Conservation (phyloP, 2,888 invertebrate genomes). For the Steinernema carpocapsae region DNA sequence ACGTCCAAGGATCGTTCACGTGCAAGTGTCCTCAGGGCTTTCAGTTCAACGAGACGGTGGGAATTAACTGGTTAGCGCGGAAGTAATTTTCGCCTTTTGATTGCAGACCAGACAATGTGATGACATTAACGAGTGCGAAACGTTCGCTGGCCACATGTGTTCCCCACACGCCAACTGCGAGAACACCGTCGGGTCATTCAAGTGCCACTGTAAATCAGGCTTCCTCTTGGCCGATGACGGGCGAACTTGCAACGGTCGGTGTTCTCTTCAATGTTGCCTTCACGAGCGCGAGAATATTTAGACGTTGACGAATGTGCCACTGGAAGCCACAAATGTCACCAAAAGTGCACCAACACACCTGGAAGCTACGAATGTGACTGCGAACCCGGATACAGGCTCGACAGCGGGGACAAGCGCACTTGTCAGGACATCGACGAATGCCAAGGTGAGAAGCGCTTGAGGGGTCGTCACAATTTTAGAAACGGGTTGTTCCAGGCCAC, state of each 20-base stretch:
- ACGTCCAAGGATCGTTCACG: constrained; percentile 70
- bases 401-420: constrained; percentile 75
- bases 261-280: not conserved
- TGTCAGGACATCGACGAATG: constrained; percentile 85
- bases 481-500: constrained; percentile 56
- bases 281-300: constrained; percentile 68
- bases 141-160: constrained; percentile 75
- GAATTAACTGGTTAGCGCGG: not conserved
- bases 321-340: constrained; percentile 77
- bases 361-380: constrained; percentile 86
- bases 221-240: constrained; percentile 69
- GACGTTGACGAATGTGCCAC: constrained; percentile 78
- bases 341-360: constrained; percentile 87
- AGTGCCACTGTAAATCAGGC: constrained; percentile 77
- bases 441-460: constrained; percentile 36
- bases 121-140: constrained; percentile 85
- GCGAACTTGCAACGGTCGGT: constrained; percentile 70
- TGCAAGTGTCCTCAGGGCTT: constrained; percentile 71
- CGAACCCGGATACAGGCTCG: constrained; percentile 80
- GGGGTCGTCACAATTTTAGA: not conserved
- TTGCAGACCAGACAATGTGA: constrained; percentile 60
- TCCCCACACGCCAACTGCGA: constrained; percentile 75
- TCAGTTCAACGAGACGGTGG: constrained; percentile 59
- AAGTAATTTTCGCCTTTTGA: constrained; percentile 3
- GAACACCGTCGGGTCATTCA: constrained; percentile 79